Conservation (phyloP, 2,888 invertebrate species). For the Cheilosia scutellata region DNA sequence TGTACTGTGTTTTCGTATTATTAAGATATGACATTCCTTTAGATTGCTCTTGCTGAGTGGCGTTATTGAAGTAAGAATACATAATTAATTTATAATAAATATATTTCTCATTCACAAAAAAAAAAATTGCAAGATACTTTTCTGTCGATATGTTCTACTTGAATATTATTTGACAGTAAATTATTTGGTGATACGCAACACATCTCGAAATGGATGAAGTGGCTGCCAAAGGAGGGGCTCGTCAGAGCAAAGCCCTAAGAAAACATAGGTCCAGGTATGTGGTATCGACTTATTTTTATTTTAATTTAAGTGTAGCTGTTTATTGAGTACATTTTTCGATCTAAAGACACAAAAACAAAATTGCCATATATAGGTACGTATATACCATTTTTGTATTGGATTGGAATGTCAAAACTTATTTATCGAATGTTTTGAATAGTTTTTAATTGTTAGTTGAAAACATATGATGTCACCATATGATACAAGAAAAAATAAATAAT, state of each 20-base stretch:
- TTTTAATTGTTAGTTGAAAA: not conserved
- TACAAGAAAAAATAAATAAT: not conserved
- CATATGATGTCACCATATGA: conserved; percentile 51
- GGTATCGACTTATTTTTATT: not conserved
- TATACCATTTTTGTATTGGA: not conserved
- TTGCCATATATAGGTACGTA: not conserved
- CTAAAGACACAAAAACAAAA: not conserved
- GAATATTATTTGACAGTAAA: conserved; percentile 33
- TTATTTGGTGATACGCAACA: conserved; percentile 22
- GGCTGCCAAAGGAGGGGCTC: conserved; percentile 63
- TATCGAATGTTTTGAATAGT: no score
- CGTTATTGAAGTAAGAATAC: conserved; percentile 22
- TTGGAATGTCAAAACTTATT: not conserved
- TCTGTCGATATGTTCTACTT: conserved; percentile 23
- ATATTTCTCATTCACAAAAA: not conserved
- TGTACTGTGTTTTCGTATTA: conserved; percentile 36
- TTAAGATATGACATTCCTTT: conserved; percentile 34
- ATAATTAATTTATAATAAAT: conserved; percentile 1
- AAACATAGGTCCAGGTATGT: conserved; percentile 70
- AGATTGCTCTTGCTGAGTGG: conserved; percentile 2
- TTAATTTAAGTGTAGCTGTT: not conserved
- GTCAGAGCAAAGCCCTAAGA: conserved; percentile 52
- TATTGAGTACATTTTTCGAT: not conserved
- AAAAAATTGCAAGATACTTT: conserved; percentile 23
- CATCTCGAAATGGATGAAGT: conserved; percentile 58